These are phyloP conservation scores for Leucozona laternaria DNA, from an alignment of 2,888 invertebrate species.

Conservation along the genomic window DNA sequence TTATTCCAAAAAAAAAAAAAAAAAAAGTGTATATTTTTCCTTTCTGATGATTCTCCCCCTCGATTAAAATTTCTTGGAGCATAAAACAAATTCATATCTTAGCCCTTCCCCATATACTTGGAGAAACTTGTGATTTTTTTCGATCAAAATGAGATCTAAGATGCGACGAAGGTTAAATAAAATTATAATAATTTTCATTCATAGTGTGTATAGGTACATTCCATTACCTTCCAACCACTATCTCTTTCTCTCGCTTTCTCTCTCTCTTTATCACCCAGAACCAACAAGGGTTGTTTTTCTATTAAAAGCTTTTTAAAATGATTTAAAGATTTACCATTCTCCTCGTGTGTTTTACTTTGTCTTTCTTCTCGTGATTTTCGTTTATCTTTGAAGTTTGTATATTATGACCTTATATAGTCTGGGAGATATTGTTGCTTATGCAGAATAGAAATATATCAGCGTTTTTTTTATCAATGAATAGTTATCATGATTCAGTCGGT, in stretches of 20 bases:
- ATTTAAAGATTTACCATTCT: constrained; percentile 57
- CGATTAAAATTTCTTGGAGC: constrained; percentile 1
- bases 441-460: not conserved
- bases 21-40: not conserved
- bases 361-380: constrained; percentile 7
- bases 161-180: constrained; percentile 51
- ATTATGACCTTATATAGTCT: not conserved
- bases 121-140: constrained; percentile 18
- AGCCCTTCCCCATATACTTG: not conserved
- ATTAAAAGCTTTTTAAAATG: constrained; percentile 74
- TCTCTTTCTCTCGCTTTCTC: too few relatives aligned
- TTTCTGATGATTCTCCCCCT: not conserved
- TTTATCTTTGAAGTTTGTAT: constrained; percentile 29
- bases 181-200: constrained; percentile 70
- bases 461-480: too few relatives aligned
- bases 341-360: constrained; percentile 9
- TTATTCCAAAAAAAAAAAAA: not conserved
- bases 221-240: too few relatives aligned
- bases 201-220: too few relatives aligned
- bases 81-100: not conserved
- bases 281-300: constrained; percentile 61
- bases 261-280: not conserved
- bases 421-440: not conserved
- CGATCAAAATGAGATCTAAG: constrained; percentile 47
- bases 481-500: too few relatives aligned